These are phyloP conservation scores for Osmoderma eremita DNA, from an alignment of 2,888 invertebrate species.

Conservation along the genomic window DNA sequence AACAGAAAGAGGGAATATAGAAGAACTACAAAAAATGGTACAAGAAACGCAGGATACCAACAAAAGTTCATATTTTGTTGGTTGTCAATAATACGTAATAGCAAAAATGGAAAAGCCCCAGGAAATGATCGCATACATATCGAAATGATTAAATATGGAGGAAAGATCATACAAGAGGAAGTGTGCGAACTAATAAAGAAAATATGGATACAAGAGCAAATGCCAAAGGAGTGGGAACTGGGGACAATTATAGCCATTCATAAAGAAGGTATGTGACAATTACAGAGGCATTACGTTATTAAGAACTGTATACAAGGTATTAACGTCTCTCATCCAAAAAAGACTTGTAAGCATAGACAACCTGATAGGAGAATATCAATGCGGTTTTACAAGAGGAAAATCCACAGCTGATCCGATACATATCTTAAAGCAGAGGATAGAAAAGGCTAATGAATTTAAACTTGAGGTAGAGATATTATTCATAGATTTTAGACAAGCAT, in stretches of 20 bases:
- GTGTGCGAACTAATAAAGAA: not conserved
- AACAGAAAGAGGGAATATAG: no score
- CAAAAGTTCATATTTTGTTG: not conserved
- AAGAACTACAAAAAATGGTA: not conserved
- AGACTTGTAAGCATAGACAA: not conserved
- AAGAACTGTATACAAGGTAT: slow-evolving; percentile 13
- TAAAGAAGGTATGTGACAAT: not conserved
- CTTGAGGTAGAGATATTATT: not conserved
- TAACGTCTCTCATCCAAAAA: no score
- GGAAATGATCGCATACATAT: no score
- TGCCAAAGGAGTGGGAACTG: no score
- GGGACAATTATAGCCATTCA: no score
- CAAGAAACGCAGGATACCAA: not conserved
- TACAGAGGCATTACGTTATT: slow-evolving; percentile 36
- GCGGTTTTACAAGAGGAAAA: not conserved
- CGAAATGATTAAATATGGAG: no score
- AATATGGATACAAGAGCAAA: slow-evolving; percentile 24
- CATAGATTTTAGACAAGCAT: not conserved
- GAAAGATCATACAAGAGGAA: not conserved
- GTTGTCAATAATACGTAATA: no score
- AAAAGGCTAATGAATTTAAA: not conserved
- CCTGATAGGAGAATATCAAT: slow-evolving; percentile 1
- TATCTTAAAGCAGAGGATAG: not conserved
- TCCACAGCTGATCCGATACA: not conserved
- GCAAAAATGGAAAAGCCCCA: slow-evolving; percentile 4